A percentile compares a stretch with the other conserved stretches of the same genome.
phyloP scores from a whole-genome alignment of 1,140 invertebrate species.

The Papilio xuthus region DNA sequence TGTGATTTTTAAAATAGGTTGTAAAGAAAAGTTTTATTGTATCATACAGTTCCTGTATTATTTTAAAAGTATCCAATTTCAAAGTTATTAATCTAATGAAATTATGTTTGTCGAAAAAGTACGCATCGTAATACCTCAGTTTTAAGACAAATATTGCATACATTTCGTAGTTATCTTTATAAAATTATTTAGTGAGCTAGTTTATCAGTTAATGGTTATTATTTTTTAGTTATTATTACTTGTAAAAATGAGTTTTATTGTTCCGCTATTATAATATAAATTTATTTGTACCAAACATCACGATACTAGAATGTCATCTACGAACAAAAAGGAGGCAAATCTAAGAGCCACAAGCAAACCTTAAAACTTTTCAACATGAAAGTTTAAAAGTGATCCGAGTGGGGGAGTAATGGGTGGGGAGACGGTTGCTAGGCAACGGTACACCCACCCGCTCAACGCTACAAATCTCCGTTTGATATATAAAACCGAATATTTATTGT shows the following conservation, averaged over 20 bases:
- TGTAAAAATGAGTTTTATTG: no score
- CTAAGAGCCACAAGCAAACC: slow-evolving; percentile 74
- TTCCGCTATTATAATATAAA: background rate
- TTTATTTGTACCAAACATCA: background rate
- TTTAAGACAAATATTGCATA: no score
- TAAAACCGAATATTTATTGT: slow-evolving; percentile 71
- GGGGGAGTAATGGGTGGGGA: slow-evolving; percentile 48
- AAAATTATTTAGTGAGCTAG: no score
- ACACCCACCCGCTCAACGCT: slow-evolving; percentile 58
- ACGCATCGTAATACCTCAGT: no score
- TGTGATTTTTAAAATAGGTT: background rate
- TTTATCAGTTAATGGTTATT: no score
- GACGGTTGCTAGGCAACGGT: slow-evolving; percentile 71
- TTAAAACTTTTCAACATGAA: slow-evolving; percentile 79
- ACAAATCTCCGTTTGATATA: slow-evolving; percentile 70
- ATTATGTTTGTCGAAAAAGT: background rate
- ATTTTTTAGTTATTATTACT: no score
- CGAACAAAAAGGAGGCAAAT: slow-evolving; percentile 70
- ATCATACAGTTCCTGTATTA: no score
- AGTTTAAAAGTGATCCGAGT: slow-evolving; percentile 78
- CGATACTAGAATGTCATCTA: slow-evolving; percentile 39
- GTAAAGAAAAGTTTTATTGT: no score
- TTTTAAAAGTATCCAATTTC: background rate
- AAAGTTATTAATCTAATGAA: background rate
- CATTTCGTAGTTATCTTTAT: no score